These are phyloP conservation scores for Chrysaora quinquecirrha DNA, from an alignment of 30 jellyfish, hydroid and myxozoan species.

Conservation along the genomic window DNA sequence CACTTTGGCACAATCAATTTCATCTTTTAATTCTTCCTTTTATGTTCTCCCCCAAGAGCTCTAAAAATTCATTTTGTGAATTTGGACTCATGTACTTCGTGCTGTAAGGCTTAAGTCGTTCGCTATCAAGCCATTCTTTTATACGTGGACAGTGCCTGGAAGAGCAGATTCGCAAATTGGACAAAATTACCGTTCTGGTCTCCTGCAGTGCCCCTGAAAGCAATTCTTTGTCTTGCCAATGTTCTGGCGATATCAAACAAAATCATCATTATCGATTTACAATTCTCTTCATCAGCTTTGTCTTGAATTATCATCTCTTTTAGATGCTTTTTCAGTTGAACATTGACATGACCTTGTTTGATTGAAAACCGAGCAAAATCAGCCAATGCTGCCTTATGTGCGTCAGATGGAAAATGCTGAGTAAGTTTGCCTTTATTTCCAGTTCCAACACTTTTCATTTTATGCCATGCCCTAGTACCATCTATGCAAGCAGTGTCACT, in stretches of 20 bases:
- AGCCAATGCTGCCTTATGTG: constrained; percentile 62
- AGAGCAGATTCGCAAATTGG: constrained; percentile 11
- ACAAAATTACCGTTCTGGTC: constrained; percentile 41
- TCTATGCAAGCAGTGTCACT: constrained; percentile 47
- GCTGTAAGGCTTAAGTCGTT: constrained; percentile 2
- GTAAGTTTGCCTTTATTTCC: constrained; percentile 19
- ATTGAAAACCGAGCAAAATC: constrained; percentile 44
- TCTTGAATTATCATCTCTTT: constrained; percentile 38
- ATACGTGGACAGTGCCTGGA: constrained; percentile 11
- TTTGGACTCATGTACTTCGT: constrained; percentile 20
- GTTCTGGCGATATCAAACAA: constrained; percentile 40
- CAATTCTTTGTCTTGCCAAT: constrained; percentile 41
- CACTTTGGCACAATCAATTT: constrained; percentile 18
- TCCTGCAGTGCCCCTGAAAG: constrained; percentile 42
- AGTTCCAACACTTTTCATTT: constrained; percentile 51
- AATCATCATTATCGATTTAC: constrained; percentile 17
- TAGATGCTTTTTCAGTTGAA: constrained; percentile 1
- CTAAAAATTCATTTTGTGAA: constrained; percentile 9
- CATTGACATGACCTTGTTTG: constrained; percentile 5
- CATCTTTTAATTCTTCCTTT: constrained; percentile 30
- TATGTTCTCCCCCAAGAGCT: constrained; percentile 16
- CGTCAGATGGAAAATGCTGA: constrained; percentile 48
- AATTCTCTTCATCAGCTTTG: constrained; percentile 37
- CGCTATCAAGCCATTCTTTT: constrained; percentile 11
- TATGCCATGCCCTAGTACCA: constrained; percentile 30